Conservation (phyloP, 2,797 vertebrate genomes). For the Hydrophis major region DNA sequence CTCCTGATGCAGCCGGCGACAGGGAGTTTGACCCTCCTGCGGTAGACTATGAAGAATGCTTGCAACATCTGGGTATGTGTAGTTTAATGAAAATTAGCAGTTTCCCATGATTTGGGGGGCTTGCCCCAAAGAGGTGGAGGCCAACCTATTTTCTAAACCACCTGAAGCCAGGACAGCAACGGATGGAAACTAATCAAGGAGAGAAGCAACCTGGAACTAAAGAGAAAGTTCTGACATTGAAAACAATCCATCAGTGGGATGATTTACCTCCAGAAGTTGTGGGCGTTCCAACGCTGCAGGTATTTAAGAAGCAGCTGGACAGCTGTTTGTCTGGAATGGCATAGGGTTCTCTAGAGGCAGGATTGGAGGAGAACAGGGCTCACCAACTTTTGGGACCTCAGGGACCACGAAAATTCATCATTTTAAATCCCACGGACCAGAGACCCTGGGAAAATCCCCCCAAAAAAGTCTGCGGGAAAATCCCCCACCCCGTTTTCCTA, state of each 20-base stretch:
- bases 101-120: neutral
- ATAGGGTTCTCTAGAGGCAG: too few relatives aligned
- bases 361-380: too few relatives aligned
- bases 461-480: too few relatives aligned
- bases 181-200: neutral
- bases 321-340: too few relatives aligned
- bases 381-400: too few relatives aligned
- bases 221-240: neutral
- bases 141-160: neutral
- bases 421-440: too few relatives aligned
- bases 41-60: neutral
- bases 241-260: neutral
- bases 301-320: neutral
- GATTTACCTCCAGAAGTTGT: neutral
- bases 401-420: too few relatives aligned
- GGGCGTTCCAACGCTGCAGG: neutral
- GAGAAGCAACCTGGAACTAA: neutral
- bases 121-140: neutral
- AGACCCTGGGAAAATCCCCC: too few relatives aligned
- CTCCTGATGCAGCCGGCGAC: too few relatives aligned
- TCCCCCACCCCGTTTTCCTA: too few relatives aligned
- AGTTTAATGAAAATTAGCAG: neutral
- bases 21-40: too few relatives aligned
- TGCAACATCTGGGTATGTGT: neutral
- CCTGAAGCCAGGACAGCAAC: neutral